phyloP scores from a whole-genome alignment of 30 jellyfish, hydroid and myxozoan species.

The Hydractinia symbiolongicarpus region DNA sequence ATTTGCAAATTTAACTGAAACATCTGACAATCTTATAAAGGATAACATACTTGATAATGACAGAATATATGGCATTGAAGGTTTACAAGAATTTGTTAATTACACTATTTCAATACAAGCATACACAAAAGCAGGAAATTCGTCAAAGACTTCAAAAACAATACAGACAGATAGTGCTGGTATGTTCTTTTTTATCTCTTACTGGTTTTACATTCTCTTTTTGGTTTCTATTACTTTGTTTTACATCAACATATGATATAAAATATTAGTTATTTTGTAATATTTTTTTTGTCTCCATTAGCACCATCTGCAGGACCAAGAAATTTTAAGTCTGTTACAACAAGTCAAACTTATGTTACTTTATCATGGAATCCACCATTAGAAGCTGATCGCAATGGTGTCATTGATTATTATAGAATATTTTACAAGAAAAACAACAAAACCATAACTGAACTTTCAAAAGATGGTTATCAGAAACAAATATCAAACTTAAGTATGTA shows the following conservation, averaged over 20 bases:
- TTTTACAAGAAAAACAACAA: neutral
- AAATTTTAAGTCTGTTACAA: neutral
- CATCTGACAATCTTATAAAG: neutral
- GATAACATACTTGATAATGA: neutral
- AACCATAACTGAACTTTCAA: neutral
- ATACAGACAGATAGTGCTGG: slow-evolving; percentile 2
- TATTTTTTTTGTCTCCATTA: neutral
- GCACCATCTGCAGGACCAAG: slow-evolving; percentile 13
- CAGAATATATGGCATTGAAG: neutral
- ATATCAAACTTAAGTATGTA: slow-evolving; percentile 6
- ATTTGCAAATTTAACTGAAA: neutral
- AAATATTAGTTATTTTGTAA: neutral
- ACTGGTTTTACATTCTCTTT: neutral
- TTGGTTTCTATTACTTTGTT: neutral
- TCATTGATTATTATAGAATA: neutral
- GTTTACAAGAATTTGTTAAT: neutral
- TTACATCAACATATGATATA: neutral
- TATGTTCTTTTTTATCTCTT: neutral
- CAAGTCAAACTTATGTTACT: neutral
- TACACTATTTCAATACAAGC: slow-evolving; percentile 19
- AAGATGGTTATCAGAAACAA: neutral
- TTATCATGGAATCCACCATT: neutral
- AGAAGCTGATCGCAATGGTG: slow-evolving; percentile 14
- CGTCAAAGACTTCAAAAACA: neutral
- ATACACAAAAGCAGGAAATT: slow-evolving; percentile 1